phyloP scores from a whole-genome alignment of 2,113 vertebrate genomes.

The Phainopepla nitens region DNA sequence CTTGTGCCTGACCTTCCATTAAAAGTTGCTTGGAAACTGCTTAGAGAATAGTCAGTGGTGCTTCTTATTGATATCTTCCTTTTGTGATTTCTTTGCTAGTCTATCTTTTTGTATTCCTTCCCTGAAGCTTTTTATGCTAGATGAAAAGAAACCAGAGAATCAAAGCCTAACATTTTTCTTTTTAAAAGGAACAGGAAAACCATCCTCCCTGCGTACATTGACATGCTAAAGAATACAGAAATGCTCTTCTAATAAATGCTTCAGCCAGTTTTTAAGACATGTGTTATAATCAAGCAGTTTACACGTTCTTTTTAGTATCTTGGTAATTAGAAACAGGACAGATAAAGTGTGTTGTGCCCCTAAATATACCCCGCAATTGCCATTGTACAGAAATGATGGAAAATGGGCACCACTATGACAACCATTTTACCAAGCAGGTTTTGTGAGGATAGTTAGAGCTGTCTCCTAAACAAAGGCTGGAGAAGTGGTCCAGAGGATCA shows the following conservation, averaged over 20 bases:
- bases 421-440: background rate
- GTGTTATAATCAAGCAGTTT: background rate
- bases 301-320: background rate
- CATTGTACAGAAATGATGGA: background rate
- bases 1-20: slow-evolving; percentile 90
- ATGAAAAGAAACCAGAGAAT: slow-evolving; percentile 70
- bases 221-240: slow-evolving; percentile 38
- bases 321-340: slow-evolving; percentile 11
- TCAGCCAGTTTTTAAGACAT: background rate
- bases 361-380: background rate
- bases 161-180: slow-evolving; percentile 67
- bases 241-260: slow-evolving; percentile 8
- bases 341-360: background rate
- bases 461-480: background rate
- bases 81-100: slow-evolving; percentile 76
- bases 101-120: slow-evolving; percentile 51
- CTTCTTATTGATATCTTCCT: slow-evolving; percentile 76
- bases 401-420: background rate
- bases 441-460: background rate
- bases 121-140: slow-evolving; percentile 61
- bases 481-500: background rate
- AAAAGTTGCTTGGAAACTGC: slow-evolving; percentile 98
- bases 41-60: slow-evolving; percentile 74
- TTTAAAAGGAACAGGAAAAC: slow-evolving; percentile 57
- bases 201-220: background rate